A percentile compares a stretch with the other conserved stretches of the same genome.
These are phyloP conservation scores for Paedocypris sp. DNA, from an alignment of 2,113 vertebrate species.

Conservation along the genomic window DNA sequence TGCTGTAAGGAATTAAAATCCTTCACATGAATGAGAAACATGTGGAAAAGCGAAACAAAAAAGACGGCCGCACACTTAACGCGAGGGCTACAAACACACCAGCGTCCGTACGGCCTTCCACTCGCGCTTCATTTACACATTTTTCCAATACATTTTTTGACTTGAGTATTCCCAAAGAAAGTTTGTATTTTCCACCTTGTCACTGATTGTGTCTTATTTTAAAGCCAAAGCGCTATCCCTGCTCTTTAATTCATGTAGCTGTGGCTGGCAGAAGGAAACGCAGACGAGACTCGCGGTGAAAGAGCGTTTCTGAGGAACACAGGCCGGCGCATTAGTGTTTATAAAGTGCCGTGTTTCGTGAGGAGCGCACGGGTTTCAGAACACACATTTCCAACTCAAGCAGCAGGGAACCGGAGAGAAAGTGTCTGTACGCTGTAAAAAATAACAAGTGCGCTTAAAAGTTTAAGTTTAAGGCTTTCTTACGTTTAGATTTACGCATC, in stretches of 20 bases:
- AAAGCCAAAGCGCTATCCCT: constrained; percentile 38
- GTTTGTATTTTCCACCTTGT: not conserved
- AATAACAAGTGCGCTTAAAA: too few relatives aligned
- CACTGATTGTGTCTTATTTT: constrained; percentile 10
- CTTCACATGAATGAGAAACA: constrained; percentile 61
- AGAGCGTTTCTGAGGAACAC: constrained; percentile 73
- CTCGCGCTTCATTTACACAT: too few relatives aligned
- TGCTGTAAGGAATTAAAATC: constrained; percentile 58
- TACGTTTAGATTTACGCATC: too few relatives aligned
- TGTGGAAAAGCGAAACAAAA: constrained; percentile 77
- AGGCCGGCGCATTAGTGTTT: constrained; percentile 54
- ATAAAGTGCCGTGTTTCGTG: constrained; percentile 28
- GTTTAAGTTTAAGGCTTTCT: too few relatives aligned
- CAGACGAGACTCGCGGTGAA: constrained; percentile 51
- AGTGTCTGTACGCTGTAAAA: too few relatives aligned
- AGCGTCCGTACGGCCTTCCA: too few relatives aligned
- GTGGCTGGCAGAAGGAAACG: constrained; percentile 50
- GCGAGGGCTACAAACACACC: constrained; percentile 50
- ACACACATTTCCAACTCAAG: constrained; percentile 20
- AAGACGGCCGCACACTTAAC: constrained; percentile 67
- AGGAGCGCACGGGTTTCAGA: constrained; percentile 25
- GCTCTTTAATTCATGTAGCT: constrained; percentile 65
- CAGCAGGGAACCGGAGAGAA: constrained; percentile 1
- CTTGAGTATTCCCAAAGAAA: not conserved
- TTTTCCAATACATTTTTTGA: constrained; percentile 73